Conservation (phyloP, 2,888 invertebrate species). For the Campaea margaritaria region DNA sequence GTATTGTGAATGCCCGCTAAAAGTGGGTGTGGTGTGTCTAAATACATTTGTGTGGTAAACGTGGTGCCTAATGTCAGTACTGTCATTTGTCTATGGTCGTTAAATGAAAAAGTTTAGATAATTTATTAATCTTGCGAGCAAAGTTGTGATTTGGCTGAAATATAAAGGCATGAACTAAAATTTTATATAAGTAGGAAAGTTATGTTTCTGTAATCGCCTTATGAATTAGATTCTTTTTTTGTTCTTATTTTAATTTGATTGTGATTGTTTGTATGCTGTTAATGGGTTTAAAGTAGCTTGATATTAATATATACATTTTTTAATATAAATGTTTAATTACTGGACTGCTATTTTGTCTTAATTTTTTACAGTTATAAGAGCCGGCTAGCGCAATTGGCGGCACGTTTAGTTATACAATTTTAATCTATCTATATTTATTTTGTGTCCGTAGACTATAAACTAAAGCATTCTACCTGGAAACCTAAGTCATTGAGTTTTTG, state of each 20-base stretch:
- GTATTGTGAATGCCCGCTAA: slow-evolving; percentile 8
- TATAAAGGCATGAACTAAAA: too few species aligned
- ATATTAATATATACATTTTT: too few species aligned
- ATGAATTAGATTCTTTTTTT: too few species aligned
- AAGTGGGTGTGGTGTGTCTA: slow-evolving; percentile 22
- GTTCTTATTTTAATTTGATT: background rate
- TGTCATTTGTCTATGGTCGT: background rate
- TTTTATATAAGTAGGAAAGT: too few species aligned
- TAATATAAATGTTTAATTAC: too few species aligned
- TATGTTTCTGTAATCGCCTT: too few species aligned
- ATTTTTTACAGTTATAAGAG: too few species aligned
- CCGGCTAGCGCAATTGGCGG: too few species aligned
- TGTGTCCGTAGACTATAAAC: background rate
- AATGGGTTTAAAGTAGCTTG: too few species aligned
- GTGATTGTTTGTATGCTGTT: too few species aligned
- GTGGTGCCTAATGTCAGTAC: background rate
- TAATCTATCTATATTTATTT: background rate
- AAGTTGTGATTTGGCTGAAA: background rate
- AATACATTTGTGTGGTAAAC: background rate
- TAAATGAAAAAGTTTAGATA: background rate
- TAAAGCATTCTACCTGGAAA: background rate
- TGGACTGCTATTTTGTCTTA: too few species aligned
- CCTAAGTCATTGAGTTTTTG: background rate
- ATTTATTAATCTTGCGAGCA: background rate
- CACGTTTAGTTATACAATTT: too few species aligned